Base-by-base conservation (phyloP, 2,113 vertebrate genomes). In the western clawed frog (Xenopus tropicalis) region DNA sequence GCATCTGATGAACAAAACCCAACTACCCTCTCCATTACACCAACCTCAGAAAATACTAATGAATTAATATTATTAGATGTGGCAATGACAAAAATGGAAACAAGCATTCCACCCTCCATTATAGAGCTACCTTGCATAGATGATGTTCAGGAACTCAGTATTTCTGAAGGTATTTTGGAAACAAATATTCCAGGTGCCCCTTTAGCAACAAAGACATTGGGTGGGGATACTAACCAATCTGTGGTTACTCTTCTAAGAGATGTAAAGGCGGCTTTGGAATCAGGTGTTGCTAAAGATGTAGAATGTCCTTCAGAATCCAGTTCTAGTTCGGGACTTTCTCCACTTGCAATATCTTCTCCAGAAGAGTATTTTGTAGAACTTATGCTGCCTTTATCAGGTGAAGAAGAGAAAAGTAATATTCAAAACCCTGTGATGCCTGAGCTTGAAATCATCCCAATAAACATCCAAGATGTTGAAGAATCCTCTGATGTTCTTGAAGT, bases 241-340 rank as follows among this genome's bases (percentile, higher is more conserved):
- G 80, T 79, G 37, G 61, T 65, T 69, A 64, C 68, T 44, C 75
- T 80, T 14, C 79, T 82, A 62, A 81, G 67, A 46, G 82, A 82
- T 80, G 76, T 2, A 0, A 83, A 83, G 42, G 77, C 65, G 66
- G 78, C 78, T 69, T 69, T 1, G 0, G 83, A 82, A 21, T 25
- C 57, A 43, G 74, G 57, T 51, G 3, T 0, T 0, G 25, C 46
- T 37, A 68, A 4, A 43, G 70, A 9, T 37, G 17, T 61, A 25
- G 61, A 61, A 29, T 25, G 0, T 42, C 58, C 59, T 56, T 67
- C 51, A 54, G 66, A 69, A 13, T 20, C 64, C 1, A 66, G 64
- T 66, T 77, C 69, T 61, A n/a, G 64, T 37, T 57, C 81, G 11
- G 65, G 23, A 43, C 76, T 66, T 21, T 65, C 63, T 19, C 68